Evolutionary conservation across 2,888 invertebrate species (phyloP).

Genomic region (Gandaritis pyraliata): DNA sequence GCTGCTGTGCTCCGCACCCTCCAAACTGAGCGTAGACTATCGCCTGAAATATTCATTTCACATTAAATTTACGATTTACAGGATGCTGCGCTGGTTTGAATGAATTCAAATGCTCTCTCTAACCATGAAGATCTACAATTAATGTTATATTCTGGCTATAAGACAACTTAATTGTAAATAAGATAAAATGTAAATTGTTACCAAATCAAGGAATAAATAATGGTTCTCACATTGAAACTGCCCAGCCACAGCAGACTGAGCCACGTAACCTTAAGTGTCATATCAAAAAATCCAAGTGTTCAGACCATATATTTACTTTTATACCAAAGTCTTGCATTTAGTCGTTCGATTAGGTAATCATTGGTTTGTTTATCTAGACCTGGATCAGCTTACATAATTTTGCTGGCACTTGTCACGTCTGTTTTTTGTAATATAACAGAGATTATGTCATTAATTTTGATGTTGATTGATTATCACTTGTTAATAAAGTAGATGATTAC

Average conservation of each 20-base stretch:
- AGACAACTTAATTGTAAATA: no score
- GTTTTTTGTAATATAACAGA: conserved; percentile 37
- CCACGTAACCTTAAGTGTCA: conserved; percentile 57
- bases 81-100: no score
- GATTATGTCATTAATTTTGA: conserved; percentile 4
- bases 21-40: conserved; percentile 55
- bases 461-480: conserved; percentile 3
- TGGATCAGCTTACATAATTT: conserved; percentile 33
- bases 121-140: no score
- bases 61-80: neutral
- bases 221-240: conserved; percentile 56
- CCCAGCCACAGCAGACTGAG: conserved; percentile 52
- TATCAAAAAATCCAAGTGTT: conserved; percentile 43
- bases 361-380: conserved; percentile 46
- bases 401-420: conserved; percentile 45
- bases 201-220: conserved; percentile 8
- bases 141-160: no score
- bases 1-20: conserved; percentile 50
- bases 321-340: conserved; percentile 47
- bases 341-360: conserved; percentile 28
- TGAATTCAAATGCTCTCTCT: no score
- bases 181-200: neutral
- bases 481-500: no score
- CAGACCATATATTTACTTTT: conserved; percentile 46
- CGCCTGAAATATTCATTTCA: conserved; percentile 47